Evolutionary conservation across 2,113 vertebrate species (phyloP).

Genomic region (Raja brachyura): DNA sequence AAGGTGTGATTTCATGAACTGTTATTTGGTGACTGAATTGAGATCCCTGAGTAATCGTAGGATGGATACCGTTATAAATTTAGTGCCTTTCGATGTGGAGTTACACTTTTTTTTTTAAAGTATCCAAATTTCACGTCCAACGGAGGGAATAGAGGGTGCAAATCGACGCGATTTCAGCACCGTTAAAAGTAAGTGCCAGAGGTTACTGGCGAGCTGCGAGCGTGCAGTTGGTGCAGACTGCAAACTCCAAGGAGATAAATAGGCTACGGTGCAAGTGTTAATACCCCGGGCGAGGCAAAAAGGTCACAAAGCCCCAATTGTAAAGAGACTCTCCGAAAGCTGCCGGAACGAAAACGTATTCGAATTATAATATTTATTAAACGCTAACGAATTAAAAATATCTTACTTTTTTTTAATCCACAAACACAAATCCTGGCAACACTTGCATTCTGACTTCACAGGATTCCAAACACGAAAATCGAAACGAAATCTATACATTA

Average conservation of each 20-base stretch:
- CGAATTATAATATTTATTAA: constrained; percentile 26
- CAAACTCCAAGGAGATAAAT: background rate
- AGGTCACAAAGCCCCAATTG: background rate
- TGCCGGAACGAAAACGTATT: background rate
- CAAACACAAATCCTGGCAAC: constrained; percentile 28
- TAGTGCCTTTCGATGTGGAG: background rate
- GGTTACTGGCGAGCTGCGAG: background rate
- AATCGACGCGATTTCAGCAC: background rate
- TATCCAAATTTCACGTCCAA: background rate
- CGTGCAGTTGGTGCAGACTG: background rate
- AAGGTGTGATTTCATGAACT: background rate
- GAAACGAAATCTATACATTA: constrained; percentile 34
- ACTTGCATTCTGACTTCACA: constrained; percentile 43
- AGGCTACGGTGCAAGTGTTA: too few relatives aligned
- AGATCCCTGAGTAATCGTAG: background rate
- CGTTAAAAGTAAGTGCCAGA: background rate
- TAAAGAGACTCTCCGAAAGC: background rate
- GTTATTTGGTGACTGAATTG: background rate
- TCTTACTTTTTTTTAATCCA: constrained; percentile 12
- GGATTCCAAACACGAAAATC: constrained; percentile 40
- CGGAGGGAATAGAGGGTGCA: background rate
- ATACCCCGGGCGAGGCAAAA: background rate
- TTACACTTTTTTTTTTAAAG: background rate
- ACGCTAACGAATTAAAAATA: constrained; percentile 34
- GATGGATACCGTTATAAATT: background rate